phyloP scores from a whole-genome alignment of 2,888 invertebrate species.

The Mamestra brassicae region DNA sequence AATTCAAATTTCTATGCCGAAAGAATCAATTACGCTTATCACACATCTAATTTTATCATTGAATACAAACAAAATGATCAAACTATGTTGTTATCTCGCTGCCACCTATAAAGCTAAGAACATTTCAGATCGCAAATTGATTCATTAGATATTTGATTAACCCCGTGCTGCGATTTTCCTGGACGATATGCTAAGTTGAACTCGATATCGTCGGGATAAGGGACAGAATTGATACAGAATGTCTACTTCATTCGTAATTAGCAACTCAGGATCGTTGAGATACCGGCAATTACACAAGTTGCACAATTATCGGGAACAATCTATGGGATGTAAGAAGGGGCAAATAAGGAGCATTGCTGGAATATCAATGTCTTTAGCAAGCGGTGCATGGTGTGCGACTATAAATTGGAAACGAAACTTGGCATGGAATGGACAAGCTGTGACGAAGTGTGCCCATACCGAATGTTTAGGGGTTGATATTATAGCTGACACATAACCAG shows the following conservation, averaged over 20 bases:
- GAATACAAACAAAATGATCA: conserved; percentile 54
- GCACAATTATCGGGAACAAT: conserved; percentile 9
- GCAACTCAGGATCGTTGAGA: neutral
- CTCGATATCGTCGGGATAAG: conserved; percentile 80
- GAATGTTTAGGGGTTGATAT: too few relatives aligned
- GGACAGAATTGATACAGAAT: conserved; percentile 39
- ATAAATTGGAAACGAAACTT: neutral
- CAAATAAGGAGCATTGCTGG: neutral
- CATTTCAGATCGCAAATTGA: conserved; percentile 79
- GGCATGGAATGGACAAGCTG: neutral
- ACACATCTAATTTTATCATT: conserved; percentile 46
- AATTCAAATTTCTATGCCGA: conserved; percentile 43
- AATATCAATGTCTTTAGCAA: neutral
- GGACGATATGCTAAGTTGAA: conserved; percentile 83
- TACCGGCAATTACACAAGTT: conserved; percentile 4
- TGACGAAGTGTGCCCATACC: neutral
- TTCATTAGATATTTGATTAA: conserved; percentile 88
- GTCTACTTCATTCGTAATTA: conserved; percentile 3
- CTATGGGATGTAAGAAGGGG: neutral
- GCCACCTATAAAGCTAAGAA: conserved; percentile 65
- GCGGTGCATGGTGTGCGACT: neutral
- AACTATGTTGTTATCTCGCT: conserved; percentile 51
- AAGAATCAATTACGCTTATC: conserved; percentile 62
- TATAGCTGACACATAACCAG: too few relatives aligned
- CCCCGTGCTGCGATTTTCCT: conserved; percentile 77